Evolutionary conservation across 2,113 vertebrate genomes (phyloP).

Genomic region (Marmota monax): DNA sequence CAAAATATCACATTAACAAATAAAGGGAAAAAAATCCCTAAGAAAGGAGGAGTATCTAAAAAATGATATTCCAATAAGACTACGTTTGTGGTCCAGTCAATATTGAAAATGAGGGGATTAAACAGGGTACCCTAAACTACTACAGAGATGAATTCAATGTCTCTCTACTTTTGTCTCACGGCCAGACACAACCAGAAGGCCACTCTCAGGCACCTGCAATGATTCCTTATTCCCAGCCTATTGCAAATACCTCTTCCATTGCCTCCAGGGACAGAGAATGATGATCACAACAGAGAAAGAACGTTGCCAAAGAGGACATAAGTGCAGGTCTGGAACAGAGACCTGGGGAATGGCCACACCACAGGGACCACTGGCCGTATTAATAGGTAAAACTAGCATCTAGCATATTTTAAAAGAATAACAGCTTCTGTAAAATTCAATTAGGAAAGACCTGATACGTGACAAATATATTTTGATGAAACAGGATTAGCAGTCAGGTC

Average conservation of each 20-base stretch:
- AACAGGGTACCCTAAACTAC: background rate
- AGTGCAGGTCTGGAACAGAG: background rate
- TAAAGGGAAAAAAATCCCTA: slow-evolving; percentile 10
- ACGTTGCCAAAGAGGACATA: background rate
- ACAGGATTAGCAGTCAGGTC: background rate
- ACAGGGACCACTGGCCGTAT: background rate
- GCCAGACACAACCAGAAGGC: background rate
- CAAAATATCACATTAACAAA: background rate
- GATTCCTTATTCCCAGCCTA: slow-evolving; percentile 28
- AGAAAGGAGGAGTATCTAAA: background rate
- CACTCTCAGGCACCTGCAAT: background rate
- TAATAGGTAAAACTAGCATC: background rate
- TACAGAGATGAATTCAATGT: slow-evolving; percentile 18
- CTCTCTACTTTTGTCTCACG: background rate
- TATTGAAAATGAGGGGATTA: background rate
- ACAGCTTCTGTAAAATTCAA: background rate
- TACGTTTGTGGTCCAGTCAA: background rate
- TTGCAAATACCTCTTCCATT: background rate
- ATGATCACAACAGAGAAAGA: slow-evolving; percentile 4
- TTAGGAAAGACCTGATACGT: background rate
- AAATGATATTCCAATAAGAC: background rate
- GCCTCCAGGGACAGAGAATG: background rate
- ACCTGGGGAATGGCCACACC: background rate
- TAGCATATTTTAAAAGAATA: background rate
- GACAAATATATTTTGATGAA: background rate